Base-by-base conservation (phyloP, 2,888 invertebrate genomes). In the Camponotus fellah region DNA sequence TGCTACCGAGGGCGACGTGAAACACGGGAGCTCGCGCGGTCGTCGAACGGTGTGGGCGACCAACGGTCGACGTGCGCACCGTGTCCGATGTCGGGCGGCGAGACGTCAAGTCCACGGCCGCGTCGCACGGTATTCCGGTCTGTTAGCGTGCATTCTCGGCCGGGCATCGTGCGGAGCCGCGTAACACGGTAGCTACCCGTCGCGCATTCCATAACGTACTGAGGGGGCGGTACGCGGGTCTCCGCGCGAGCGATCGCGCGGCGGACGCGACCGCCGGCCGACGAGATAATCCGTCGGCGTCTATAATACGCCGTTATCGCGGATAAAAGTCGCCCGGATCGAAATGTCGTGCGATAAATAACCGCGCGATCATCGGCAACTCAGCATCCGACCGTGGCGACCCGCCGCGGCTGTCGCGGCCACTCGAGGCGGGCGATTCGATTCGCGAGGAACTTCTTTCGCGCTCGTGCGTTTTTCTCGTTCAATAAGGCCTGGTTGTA, bases 111-210 rank as follows among this genome's bases (percentile, higher is more conserved):
- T 46, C 86, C 91, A 87, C 88, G 87, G 49, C 82, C 85, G 84
- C 85, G 88, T 85, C 87, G 90, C 84, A 87, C 83, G 86, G 82
- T 83, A 86, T 89, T 87, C 83, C 86, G 88, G 86, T 87, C 69
- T 85, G 89, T 88, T 87, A 84, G 87, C 85, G 81, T 85, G 88
- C 86, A 90, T 91, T 92, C 91, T 90, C 76, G 87, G 85, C 88
- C 88, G 90, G 91, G 93, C 94, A 93, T 93, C 91, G 91, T 91
- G 91, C 91, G 91, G 94, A 94, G 94, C 94, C 93, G 94, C 94
- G 95, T 94, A 94, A 95, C 93, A 94, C 94, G 93, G 95, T 95
- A 94, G 95, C 95, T 92, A 90, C 91, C 91, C 93, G 92, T 94
- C 89, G 93, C 92, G 92, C 94, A 94, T 94, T 95, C 95, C 94